Percentiles rank a stretch among this genome's conserved stretches.
phyloP scores from a whole-genome alignment of 2,113 vertebrate species.

The Ranitomeya variabilis region DNA sequence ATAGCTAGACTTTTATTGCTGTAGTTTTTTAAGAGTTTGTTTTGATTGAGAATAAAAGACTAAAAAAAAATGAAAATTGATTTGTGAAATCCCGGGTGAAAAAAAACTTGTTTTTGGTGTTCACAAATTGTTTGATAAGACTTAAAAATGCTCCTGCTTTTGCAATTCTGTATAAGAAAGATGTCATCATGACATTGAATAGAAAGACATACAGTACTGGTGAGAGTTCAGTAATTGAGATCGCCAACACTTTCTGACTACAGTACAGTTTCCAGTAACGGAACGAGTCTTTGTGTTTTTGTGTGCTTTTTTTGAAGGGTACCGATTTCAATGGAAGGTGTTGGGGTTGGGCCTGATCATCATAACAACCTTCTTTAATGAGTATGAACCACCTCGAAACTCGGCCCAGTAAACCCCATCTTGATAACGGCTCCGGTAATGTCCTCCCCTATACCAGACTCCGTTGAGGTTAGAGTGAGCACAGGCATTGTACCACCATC shows the following conservation, averaged over 20 bases:
- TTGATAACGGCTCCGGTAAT: slow-evolving; percentile 95
- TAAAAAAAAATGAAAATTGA: not conserved
- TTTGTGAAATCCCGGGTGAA: not conserved
- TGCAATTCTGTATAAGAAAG: not conserved
- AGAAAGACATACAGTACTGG: slow-evolving; percentile 24
- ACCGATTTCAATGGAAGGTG: slow-evolving; percentile 85
- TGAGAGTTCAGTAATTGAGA: not conserved
- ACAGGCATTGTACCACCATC: slow-evolving; percentile 98
- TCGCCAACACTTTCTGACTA: not conserved
- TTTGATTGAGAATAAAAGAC: not conserved
- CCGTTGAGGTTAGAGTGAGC: slow-evolving; percentile 97
- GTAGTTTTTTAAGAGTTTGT: not conserved
- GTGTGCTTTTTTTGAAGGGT: not conserved
- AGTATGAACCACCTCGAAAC: slow-evolving; percentile 95
- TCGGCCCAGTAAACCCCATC: slow-evolving; percentile 98
- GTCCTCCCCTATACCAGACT: slow-evolving; percentile 96
- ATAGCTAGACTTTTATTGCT: not conserved
- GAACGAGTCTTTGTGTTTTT: slow-evolving; percentile 19
- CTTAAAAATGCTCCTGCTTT: not conserved
- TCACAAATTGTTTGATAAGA: not conserved
- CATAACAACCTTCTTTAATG: slow-evolving; percentile 96
- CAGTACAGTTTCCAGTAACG: not conserved
- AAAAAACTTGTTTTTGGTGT: not conserved
- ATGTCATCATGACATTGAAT: not conserved
- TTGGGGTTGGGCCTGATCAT: slow-evolving; percentile 98